Conservation (phyloP, 1,140 invertebrate genomes). For the Elymnias hypermnestra region DNA sequence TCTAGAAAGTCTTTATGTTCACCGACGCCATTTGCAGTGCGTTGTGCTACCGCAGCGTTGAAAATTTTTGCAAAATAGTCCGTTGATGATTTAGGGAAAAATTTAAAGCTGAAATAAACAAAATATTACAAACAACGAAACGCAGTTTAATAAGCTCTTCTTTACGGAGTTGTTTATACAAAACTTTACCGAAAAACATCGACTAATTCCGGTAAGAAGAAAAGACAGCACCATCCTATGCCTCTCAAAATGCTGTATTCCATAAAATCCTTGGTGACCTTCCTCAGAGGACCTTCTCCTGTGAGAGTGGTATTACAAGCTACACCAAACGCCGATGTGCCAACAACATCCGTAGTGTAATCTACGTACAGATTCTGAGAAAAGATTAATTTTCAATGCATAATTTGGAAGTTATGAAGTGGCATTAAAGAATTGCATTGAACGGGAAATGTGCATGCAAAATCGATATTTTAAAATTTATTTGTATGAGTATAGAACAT, state of each 20-base stretch:
- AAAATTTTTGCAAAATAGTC: constrained; percentile 11
- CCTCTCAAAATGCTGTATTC: constrained; percentile 26
- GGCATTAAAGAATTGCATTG: too few relatives aligned
- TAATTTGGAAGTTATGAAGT: too few relatives aligned
- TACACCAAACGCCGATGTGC: constrained; percentile 77
- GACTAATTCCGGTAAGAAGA: constrained; percentile 39
- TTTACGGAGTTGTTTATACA: too few relatives aligned
- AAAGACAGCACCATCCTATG: constrained; percentile 29
- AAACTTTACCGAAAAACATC: constrained; percentile 26
- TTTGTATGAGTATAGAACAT: too few relatives aligned
- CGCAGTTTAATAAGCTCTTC: too few relatives aligned
- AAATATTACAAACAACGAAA: too few relatives aligned
- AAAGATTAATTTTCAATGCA: not conserved
- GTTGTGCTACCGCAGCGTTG: not conserved
- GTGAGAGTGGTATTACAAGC: constrained; percentile 35
- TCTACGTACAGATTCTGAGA: constrained; percentile 27
- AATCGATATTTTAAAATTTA: too few relatives aligned
- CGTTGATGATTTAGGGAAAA: constrained; percentile 30
- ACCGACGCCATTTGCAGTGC: not conserved
- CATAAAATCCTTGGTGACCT: constrained; percentile 31
- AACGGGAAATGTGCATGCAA: too few relatives aligned
- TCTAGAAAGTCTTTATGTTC: constrained; percentile 11
- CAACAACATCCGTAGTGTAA: constrained; percentile 77
- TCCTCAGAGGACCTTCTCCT: constrained; percentile 25
- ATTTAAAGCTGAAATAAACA: constrained; percentile 29